Percentiles rank a stretch among this genome's conserved stretches.
Conservation (phyloP, 1,140 invertebrate genomes). For the Drosophila serrata region DNA sequence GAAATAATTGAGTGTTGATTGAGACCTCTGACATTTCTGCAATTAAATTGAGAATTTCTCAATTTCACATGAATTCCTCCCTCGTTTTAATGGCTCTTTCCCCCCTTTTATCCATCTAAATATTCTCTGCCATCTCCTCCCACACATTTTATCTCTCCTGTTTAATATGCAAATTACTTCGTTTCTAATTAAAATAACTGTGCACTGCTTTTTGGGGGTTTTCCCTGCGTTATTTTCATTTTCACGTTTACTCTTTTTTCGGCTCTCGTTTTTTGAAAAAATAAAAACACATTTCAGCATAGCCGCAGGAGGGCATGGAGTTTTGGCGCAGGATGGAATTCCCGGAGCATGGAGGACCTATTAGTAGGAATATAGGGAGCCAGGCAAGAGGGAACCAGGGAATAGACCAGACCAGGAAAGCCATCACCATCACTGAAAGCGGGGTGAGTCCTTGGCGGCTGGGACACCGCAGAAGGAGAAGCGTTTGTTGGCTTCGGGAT, state of each 20-base stretch:
- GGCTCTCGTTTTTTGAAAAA: slow-evolving; percentile 47
- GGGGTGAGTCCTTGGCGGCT: slow-evolving; percentile 7
- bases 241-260: slow-evolving; percentile 43
- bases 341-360: slow-evolving; percentile 60
- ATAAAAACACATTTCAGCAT: slow-evolving; percentile 72
- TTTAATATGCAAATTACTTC: slow-evolving; percentile 80
- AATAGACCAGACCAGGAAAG: background rate
- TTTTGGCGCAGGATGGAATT: background rate
- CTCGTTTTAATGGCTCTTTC: background rate
- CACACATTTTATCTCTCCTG: slow-evolving; percentile 8
- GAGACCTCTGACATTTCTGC: background rate
- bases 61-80: slow-evolving; percentile 11
- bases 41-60: slow-evolving; percentile 22
- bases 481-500: slow-evolving; percentile 27
- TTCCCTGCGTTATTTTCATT: slow-evolving; percentile 31
- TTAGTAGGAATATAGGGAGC: slow-evolving; percentile 19
- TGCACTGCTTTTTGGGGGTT: slow-evolving; percentile 65
- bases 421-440: too few relatives aligned
- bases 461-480: slow-evolving; percentile 14
- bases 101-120: slow-evolving; percentile 1
- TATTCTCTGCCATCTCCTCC: background rate
- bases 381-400: background rate
- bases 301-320: background rate
- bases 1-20: slow-evolving; percentile 10
- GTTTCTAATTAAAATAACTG: slow-evolving; percentile 82